A percentile compares a stretch with the other conserved stretches of the same genome.
Conservation (phyloP, 1,140 invertebrate species). For the Apis laboriosa region DNA sequence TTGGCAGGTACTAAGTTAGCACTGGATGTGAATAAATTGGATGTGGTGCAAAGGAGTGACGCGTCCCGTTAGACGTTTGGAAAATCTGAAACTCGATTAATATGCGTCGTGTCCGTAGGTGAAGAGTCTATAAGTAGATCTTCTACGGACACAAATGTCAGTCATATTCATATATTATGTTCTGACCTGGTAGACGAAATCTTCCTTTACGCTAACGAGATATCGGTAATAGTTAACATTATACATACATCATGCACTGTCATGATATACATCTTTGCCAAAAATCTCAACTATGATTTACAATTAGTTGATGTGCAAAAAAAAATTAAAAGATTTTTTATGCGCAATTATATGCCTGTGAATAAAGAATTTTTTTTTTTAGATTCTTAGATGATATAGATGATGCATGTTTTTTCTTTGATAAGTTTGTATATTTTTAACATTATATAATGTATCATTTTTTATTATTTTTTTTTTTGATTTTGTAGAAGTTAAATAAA, state of each 20-base stretch:
- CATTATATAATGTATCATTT: background rate
- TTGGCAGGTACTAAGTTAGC: conserved; percentile 54
- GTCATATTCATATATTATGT: conserved; percentile 76
- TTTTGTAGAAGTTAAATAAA: conserved; percentile 10
- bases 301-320: background rate
- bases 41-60: conserved; percentile 50
- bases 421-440: conserved; percentile 16
- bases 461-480: background rate
- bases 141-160: conserved; percentile 70
- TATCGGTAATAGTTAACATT: conserved; percentile 43
- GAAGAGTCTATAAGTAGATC: conserved; percentile 79
- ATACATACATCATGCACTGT: conserved; percentile 24
- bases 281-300: conserved; percentile 30
- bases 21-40: conserved; percentile 61
- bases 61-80: conserved; percentile 52
- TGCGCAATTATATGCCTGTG: background rate
- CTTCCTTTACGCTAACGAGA: conserved; percentile 73
- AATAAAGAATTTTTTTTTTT: background rate
- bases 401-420: background rate
- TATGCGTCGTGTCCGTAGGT: conserved; percentile 75
- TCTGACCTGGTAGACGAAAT: conserved; percentile 61
- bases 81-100: conserved; percentile 79
- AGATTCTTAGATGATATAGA: background rate
- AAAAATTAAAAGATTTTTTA: background rate
- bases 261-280: conserved; percentile 39